These are phyloP conservation scores for Strix aluco DNA, from an alignment of 2,113 vertebrate genomes.

Conservation along the genomic window DNA sequence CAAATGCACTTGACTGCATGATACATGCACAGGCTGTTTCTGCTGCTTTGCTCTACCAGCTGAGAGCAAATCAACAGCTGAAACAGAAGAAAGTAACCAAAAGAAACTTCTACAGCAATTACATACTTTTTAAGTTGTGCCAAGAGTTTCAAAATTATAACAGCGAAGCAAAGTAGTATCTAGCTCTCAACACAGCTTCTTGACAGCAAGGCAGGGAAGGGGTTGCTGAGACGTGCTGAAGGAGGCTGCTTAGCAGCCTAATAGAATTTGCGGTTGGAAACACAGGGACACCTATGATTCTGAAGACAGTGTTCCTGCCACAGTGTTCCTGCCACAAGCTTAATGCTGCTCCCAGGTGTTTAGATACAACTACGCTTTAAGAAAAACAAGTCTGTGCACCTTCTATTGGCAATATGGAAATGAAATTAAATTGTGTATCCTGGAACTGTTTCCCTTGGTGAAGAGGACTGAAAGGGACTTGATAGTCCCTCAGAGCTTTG, in stretches of 20 bases:
- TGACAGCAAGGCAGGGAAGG: neutral
- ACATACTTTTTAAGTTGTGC: neutral
- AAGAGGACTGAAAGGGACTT: neutral
- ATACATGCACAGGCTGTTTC: neutral
- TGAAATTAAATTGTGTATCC: neutral
- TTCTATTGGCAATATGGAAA: neutral
- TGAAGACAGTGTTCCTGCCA: neutral
- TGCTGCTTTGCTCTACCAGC: neutral
- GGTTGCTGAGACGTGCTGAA: neutral
- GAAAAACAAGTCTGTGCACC: neutral
- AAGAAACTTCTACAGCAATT: neutral
- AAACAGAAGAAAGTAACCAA: neutral
- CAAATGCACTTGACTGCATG: accelerated
- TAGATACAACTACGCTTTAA: neutral
- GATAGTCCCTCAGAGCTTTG: neutral
- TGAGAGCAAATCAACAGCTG: neutral
- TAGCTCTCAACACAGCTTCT: neutral
- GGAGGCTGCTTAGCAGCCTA: neutral
- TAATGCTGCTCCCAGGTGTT: neutral
- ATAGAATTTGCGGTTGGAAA: neutral
- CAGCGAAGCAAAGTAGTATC: neutral
- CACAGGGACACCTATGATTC: neutral
- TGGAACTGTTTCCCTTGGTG: neutral
- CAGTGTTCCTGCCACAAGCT: neutral
- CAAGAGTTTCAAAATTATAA: neutral